phyloP scores from a whole-genome alignment of 2,113 vertebrate species.

The Dascyllus trimaculatus region DNA sequence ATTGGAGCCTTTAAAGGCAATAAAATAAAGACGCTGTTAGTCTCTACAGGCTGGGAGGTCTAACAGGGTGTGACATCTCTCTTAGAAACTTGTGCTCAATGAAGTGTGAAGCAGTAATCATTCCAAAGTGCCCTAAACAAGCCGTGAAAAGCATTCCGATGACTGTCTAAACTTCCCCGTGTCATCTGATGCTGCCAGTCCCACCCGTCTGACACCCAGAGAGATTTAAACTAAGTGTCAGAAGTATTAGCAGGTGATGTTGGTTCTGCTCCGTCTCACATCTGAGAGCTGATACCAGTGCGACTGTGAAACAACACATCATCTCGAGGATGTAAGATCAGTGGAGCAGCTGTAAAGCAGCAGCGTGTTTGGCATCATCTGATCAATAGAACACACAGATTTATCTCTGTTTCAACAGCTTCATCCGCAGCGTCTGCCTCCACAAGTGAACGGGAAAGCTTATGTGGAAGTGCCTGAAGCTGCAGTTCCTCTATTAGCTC shows the following conservation, averaged over 20 bases:
- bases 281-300: not conserved
- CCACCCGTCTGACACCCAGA: not conserved
- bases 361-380: too few relatives aligned
- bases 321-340: not conserved
- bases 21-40: not conserved
- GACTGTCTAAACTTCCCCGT: conserved; percentile 1
- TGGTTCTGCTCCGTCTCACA: not conserved
- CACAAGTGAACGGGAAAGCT: not conserved
- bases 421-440: not conserved
- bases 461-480: not conserved
- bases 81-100: too few relatives aligned
- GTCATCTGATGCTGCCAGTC: not conserved
- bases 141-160: not conserved
- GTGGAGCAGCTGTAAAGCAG: not conserved
- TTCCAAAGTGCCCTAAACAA: not conserved
- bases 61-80: not conserved
- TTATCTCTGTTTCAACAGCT: not conserved
- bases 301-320: not conserved
- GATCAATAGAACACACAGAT: not conserved
- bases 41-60: not conserved
- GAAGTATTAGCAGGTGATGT: not conserved
- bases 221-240: not conserved
- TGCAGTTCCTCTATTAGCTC: conserved; percentile 30
- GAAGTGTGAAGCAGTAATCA: not conserved
- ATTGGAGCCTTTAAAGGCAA: not conserved